Base-by-base conservation (phyloP, 2,797 vertebrate genomes). In the Eupleurogrammus muticus region DNA sequence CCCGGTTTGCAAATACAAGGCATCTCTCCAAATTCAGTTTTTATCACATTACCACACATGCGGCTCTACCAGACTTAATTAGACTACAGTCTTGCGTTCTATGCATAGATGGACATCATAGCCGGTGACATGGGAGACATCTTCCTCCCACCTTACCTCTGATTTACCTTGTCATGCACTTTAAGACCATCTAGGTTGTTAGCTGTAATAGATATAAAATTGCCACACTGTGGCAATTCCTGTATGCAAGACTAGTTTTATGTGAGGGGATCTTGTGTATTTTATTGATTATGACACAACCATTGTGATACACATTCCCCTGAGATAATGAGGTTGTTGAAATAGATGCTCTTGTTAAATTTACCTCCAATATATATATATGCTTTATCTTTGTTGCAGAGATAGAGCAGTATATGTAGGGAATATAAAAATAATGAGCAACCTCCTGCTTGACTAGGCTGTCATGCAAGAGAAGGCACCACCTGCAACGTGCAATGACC, bases 21-120 rank as follows among this genome's bases (percentile, higher is more conserved):
- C 71, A 70, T 69, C 64, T 54, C 60, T 75, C 66, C 62, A 48
- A 69, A 62, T 64, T 71, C 34, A 17, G 69, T 66, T 87, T 81
- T 83, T 75, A 86, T 86, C 77, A 51, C 79, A 77, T 88, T 72
- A 83, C 69, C 72, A 66, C 68, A 82, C 58, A 63, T n/a, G 40
- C 51, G 17, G 53, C 23, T 17, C 63, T 11, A 36, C 47, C 76
- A 76, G 70, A 80, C 63, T 71, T 85, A 79, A 86, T 90, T 85
- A 80, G 76, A 68, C 24, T 52, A 68, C 80, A 73, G 53, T 56
- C 47, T 38, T 62, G 54, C 32, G 67, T 82, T 81, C 83, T 88
- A 82, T 83, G 89, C 82, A 87, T 84, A 88, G 71, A 63, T 53
- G n/a, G 17, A 21, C 13, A 61, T 28, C 28, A 28, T 28, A 28